phyloP scores from a whole-genome alignment of 1,140 invertebrate species.

The Rhyzopertha dominica region DNA sequence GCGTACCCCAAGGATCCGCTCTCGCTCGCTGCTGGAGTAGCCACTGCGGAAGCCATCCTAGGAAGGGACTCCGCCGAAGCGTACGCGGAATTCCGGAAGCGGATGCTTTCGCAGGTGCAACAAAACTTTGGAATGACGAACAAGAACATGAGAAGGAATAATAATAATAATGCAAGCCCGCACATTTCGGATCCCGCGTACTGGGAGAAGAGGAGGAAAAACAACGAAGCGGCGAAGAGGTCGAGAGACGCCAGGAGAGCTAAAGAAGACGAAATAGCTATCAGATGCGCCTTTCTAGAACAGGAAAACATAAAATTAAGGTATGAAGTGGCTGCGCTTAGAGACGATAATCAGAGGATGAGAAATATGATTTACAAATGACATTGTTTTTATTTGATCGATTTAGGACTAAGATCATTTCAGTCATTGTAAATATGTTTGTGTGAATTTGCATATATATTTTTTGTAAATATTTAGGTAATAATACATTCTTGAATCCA shows the following conservation, averaged over 20 bases:
- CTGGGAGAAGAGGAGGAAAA: conserved; percentile 81
- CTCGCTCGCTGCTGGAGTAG: conserved; percentile 50
- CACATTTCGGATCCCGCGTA: conserved; percentile 65
- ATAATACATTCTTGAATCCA: no score
- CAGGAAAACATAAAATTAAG: conserved; percentile 68
- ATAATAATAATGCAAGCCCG: conserved; percentile 22
- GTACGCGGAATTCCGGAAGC: conserved; percentile 61
- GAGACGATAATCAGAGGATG: conserved; percentile 26
- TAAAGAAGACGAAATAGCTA: conserved; percentile 90
- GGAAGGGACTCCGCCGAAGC: conserved; percentile 54
- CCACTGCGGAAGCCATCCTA: conserved; percentile 46
- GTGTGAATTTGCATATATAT: no score
- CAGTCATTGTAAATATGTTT: no score
- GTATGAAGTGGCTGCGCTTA: conserved; percentile 54
- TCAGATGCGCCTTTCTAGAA: conserved; percentile 78
- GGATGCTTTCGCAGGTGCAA: conserved; percentile 60
- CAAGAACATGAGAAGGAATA: conserved; percentile 58
- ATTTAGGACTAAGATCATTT: no score
- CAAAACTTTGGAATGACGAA: conserved; percentile 56
- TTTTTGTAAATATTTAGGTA: no score
- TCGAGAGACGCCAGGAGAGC: conserved; percentile 82
- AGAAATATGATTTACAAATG: conserved; percentile 19
- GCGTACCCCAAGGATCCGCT: conserved; percentile 66
- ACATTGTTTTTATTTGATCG: no score
- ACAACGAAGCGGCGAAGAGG: conserved; percentile 93